Conservation (phyloP, 2,888 invertebrate species). For the Eupsilia transversa region DNA sequence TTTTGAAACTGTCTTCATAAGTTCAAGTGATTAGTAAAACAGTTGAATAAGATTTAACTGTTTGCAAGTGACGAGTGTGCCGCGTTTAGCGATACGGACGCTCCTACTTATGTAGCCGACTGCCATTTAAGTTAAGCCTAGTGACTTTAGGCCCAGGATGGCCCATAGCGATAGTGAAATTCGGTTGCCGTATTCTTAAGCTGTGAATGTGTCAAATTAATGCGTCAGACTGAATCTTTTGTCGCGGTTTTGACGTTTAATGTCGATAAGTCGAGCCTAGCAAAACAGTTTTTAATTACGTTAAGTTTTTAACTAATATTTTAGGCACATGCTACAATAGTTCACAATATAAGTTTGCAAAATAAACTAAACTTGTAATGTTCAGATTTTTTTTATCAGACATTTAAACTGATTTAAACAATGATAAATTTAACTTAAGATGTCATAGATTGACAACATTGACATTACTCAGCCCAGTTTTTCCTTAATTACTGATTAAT, state of each 20-base stretch:
- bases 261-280: conserved; percentile 35
- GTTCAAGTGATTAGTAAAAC: conserved; percentile 31
- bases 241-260: conserved; percentile 43
- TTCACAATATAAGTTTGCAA: too few species aligned
- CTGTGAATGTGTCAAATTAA: conserved; percentile 67
- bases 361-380: too few species aligned
- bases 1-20: conserved; percentile 25
- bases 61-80: conserved; percentile 43
- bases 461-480: too few species aligned
- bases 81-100: conserved; percentile 39
- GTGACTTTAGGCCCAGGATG: conserved; percentile 42
- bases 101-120: conserved; percentile 71
- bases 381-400: too few species aligned
- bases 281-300: too few species aligned
- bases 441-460: too few species aligned
- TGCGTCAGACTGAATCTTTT: conserved; percentile 55
- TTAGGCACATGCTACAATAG: too few species aligned
- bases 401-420: too few species aligned
- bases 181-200: conserved; percentile 64
- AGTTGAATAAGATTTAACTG: conserved; percentile 34
- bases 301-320: too few species aligned
- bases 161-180: conserved; percentile 60
- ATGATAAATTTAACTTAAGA: too few species aligned
- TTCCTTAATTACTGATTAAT: too few species aligned
- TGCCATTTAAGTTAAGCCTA: conserved; percentile 75